Conservation (phyloP, 2,888 invertebrate species). For the Bembecia ichneumoniformis region DNA sequence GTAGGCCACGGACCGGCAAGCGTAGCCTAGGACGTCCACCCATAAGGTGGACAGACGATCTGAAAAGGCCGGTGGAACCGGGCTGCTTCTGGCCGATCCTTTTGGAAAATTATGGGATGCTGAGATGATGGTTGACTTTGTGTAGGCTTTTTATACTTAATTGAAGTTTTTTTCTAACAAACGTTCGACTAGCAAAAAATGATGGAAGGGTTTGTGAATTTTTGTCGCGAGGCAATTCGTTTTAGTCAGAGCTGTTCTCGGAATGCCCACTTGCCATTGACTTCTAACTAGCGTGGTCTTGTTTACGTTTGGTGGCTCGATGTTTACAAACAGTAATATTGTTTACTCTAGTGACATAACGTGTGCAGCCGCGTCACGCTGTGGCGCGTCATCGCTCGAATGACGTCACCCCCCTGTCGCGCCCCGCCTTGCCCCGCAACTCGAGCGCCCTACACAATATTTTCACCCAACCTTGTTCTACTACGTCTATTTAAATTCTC, state of each 20-base stretch:
- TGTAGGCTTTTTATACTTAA: too few species aligned
- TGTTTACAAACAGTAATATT: slow-evolving; percentile 66
- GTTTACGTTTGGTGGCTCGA: slow-evolving; percentile 47
- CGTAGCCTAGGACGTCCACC: too few species aligned
- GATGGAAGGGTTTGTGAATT: too few species aligned
- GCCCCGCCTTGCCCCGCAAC: slow-evolving; percentile 16
- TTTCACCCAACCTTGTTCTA: neutral
- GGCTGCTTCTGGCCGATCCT: too few species aligned
- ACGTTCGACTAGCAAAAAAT: too few species aligned
- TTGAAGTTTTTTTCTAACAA: too few species aligned
- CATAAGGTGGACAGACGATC: too few species aligned
- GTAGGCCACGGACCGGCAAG: too few species aligned
- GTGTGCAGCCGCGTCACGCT: slow-evolving; percentile 31
- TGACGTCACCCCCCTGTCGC: slow-evolving; percentile 27
- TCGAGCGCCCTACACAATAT: neutral
- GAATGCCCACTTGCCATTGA: slow-evolving; percentile 36
- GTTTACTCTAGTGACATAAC: slow-evolving; percentile 53
- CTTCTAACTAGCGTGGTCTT: slow-evolving; percentile 49
- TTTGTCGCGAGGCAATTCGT: neutral
- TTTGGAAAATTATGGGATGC: too few species aligned
- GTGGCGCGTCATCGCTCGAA: slow-evolving; percentile 24
- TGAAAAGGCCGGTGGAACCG: too few species aligned
- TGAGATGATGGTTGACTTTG: too few species aligned
- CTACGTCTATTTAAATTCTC: neutral
- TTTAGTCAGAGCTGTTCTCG: slow-evolving; percentile 19